Conservation (phyloP, 1,140 invertebrate genomes). For the Chelonus insularis region DNA sequence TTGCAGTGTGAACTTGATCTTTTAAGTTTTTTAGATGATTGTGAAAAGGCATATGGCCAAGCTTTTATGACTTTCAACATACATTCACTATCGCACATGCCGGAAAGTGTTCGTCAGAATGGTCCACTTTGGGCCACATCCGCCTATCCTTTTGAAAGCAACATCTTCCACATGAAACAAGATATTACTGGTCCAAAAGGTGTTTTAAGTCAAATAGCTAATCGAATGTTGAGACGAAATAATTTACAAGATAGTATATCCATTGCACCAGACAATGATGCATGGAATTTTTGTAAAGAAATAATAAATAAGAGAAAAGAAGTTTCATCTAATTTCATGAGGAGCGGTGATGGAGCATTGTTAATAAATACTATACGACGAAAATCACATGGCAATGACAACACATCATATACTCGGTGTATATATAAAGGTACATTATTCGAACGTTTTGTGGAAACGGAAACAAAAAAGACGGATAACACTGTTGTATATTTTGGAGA, state of each 20-base stretch:
- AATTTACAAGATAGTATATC: background rate
- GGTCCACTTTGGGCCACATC: conserved; percentile 29
- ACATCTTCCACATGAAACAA: conserved; percentile 15
- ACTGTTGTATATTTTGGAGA: no score
- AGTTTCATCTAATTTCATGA: conserved; percentile 1
- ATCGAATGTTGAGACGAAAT: background rate
- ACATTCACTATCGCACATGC: conserved; percentile 28
- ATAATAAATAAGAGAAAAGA: conserved; percentile 1
- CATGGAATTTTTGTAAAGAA: background rate
- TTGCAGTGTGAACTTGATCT: conserved; percentile 29
- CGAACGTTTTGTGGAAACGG: background rate
- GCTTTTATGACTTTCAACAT: conserved; percentile 31
- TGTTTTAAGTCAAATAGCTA: conserved; percentile 11
- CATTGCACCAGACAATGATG: background rate
- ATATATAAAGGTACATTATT: conserved; percentile 3
- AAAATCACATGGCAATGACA: background rate
- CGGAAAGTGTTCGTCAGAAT: conserved; percentile 18
- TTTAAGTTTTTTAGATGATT: conserved; percentile 21
- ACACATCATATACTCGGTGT: background rate
- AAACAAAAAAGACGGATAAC: background rate
- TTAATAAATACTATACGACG: background rate
- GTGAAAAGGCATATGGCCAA: conserved; percentile 22
- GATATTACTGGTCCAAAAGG: conserved; percentile 16
- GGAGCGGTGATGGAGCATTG: background rate
- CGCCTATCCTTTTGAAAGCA: conserved; percentile 34